These are phyloP conservation scores for Mesitornis unicolor DNA, from an alignment of 2,113 vertebrate species.

Conservation along the genomic window DNA sequence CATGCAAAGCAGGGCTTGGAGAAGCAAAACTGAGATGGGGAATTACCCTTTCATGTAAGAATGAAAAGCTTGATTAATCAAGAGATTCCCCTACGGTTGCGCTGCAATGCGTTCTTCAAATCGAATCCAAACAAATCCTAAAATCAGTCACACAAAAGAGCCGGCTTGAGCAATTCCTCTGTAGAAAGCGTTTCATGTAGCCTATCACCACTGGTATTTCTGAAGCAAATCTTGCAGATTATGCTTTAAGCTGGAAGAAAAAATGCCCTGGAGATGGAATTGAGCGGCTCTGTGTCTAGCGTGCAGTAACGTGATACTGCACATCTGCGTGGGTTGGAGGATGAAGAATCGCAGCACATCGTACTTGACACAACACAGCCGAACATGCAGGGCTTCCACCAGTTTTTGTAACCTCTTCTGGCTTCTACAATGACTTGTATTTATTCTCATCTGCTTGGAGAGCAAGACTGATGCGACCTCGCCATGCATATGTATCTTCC, in stretches of 20 bases:
- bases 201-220: background rate
- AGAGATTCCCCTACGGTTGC: background rate
- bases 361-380: background rate
- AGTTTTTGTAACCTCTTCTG: background rate
- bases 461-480: background rate
- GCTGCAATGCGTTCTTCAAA: accelerated
- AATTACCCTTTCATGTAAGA: slow-evolving; percentile 22
- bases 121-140: background rate
- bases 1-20: slow-evolving; percentile 6
- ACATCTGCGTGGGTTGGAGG: background rate
- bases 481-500: background rate
- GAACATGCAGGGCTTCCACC: background rate
- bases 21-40: slow-evolving; percentile 20
- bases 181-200: background rate
- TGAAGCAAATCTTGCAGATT: slow-evolving; percentile 1
- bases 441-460: background rate
- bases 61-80: background rate
- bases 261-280: slow-evolving; percentile 8
- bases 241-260: slow-evolving; percentile 11
- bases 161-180: background rate
- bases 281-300: background rate
- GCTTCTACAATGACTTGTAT: background rate
- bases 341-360: background rate
- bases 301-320: background rate
- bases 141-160: background rate